Conservation (phyloP, 2,113 vertebrate species). For the Platichthys stellatus region DNA sequence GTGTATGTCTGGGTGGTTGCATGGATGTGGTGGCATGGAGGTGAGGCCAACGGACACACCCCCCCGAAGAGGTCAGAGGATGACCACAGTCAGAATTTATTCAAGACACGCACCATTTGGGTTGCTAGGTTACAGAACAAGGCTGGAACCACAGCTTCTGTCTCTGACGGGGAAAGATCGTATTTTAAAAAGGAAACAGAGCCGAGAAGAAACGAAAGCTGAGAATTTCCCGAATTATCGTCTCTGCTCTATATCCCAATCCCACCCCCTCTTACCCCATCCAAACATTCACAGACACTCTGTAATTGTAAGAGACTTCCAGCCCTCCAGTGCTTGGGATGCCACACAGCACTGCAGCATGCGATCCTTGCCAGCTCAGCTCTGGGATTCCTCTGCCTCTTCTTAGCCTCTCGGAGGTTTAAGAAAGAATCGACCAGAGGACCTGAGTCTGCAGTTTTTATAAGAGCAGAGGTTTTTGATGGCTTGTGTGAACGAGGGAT, state of each 20-base stretch:
- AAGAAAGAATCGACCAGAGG: conserved; percentile 12
- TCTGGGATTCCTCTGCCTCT: conserved; percentile 27
- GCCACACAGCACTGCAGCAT: conserved; percentile 30
- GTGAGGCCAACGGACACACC: conserved; percentile 56
- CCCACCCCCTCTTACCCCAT: too few relatives aligned
- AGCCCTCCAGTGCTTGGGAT: conserved; percentile 27
- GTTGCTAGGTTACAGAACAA: conserved; percentile 77
- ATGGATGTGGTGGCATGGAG: conserved; percentile 15
- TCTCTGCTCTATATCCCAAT: neutral
- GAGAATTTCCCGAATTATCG: conserved; percentile 5
- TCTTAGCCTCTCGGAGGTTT: conserved; percentile 5
- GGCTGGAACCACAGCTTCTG: conserved; percentile 60
- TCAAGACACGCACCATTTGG: conserved; percentile 68
- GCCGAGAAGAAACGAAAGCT: conserved; percentile 21
- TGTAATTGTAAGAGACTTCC: conserved; percentile 33
- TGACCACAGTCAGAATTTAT: conserved; percentile 57
- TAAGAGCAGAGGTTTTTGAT: conserved; percentile 5
- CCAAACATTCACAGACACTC: neutral
- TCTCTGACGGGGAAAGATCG: conserved; percentile 31
- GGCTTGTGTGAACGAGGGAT: neutral
- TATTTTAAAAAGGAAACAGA: neutral
- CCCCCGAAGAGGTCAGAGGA: conserved; percentile 52
- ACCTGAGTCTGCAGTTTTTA: conserved; percentile 15
- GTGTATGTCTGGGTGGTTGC: conserved; percentile 26
- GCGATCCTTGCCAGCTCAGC: conserved; percentile 17